These are phyloP conservation scores for Candidula unifasciata DNA, from an alignment of 2,888 invertebrate species.

Conservation along the genomic window DNA sequence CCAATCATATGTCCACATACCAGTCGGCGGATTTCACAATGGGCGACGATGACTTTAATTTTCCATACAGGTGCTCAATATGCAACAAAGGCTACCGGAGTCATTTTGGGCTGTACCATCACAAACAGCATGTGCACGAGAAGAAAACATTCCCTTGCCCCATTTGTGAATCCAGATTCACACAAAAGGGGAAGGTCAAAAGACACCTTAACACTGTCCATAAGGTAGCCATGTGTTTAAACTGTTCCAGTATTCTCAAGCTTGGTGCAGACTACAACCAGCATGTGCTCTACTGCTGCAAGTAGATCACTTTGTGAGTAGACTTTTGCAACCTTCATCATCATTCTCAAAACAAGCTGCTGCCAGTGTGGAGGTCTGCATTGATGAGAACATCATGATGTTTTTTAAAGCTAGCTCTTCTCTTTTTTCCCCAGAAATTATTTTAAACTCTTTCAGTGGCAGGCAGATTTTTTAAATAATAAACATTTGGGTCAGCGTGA, in stretches of 20 bases:
- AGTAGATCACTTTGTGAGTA: background rate
- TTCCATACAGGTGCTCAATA: conserved; percentile 38
- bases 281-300: conserved; percentile 39
- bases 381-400: too few species aligned
- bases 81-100: conserved; percentile 46
- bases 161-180: conserved; percentile 36
- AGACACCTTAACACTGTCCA: conserved; percentile 44
- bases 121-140: conserved; percentile 39
- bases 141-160: conserved; percentile 42
- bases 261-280: conserved; percentile 37
- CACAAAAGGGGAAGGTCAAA: conserved; percentile 43
- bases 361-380: too few species aligned
- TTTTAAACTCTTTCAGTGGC: too few species aligned
- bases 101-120: conserved; percentile 40
- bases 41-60: background rate
- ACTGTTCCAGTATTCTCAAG: conserved; percentile 24
- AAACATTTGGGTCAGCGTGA: too few species aligned
- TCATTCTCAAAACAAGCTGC: too few species aligned
- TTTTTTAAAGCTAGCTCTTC: too few species aligned
- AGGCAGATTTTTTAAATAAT: too few species aligned
- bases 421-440: too few species aligned
- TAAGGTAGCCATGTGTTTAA: conserved; percentile 23
- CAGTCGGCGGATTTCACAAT: background rate
- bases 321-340: background rate
- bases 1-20: background rate